Evolutionary conservation across 35 echinoderm and acorn worm species (phyloP).

Genomic region (Apostichopus japonicus): DNA sequence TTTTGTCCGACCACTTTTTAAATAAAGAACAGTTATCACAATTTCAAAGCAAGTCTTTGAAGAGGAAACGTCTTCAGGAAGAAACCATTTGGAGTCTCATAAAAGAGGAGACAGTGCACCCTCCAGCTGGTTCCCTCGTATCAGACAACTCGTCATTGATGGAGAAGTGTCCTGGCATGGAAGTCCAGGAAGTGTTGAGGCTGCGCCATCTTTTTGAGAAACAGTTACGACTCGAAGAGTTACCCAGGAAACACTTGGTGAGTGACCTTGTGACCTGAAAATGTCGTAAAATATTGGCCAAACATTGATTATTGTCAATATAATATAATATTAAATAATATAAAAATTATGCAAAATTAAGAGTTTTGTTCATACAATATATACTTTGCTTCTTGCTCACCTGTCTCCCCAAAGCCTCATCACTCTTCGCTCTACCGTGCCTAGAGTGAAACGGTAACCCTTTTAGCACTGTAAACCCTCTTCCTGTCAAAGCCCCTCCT

Average conservation of each 20-base stretch:
- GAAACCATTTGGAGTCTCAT: conserved; percentile 17
- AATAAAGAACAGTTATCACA: conserved; percentile 23
- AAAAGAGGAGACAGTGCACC: neutral
- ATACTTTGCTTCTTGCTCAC: no score
- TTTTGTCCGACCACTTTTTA: conserved; percentile 45
- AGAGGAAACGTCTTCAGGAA: neutral
- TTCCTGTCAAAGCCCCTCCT: no score
- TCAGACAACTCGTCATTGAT: neutral
- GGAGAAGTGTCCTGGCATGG: neutral
- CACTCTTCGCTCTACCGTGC: no score
- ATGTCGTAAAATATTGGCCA: no score
- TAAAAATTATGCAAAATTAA: no score
- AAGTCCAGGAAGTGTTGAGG: neutral
- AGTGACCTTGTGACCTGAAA: neutral
- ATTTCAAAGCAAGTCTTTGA: conserved; percentile 30
- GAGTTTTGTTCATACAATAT: no score
- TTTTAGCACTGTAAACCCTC: no score
- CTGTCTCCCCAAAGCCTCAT: no score
- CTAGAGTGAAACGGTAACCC: no score
- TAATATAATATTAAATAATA: no score
- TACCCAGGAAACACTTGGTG: conserved; percentile 28
- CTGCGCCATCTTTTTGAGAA: neutral
- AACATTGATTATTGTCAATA: no score
- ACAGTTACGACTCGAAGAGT: neutral
- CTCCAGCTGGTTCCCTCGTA: neutral